A percentile compares a stretch with the other conserved stretches of the same genome.
Conservation (phyloP, 2,113 vertebrate genomes). For the Apteryx mantelli region DNA sequence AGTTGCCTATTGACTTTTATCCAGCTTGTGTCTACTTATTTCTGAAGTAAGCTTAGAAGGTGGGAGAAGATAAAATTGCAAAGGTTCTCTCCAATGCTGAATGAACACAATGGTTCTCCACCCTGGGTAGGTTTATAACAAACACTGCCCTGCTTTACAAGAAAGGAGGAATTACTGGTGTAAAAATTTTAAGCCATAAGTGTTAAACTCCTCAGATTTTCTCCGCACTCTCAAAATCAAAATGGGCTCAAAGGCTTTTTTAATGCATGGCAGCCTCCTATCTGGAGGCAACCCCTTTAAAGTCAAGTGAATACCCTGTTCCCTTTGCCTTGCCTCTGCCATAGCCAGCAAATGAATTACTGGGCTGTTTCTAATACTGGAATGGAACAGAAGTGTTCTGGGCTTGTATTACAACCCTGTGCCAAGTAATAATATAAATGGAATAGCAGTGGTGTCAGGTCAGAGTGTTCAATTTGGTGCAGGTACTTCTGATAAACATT, state of each 20-base stretch:
- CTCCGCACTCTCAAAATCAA: too few species aligned
- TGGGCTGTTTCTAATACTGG: rapidly evolving
- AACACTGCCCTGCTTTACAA: too few species aligned
- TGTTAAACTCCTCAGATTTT: not conserved
- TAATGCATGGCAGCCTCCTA: too few species aligned
- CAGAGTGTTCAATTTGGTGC: not conserved
- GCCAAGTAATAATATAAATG: rapidly evolving
- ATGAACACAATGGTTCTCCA: not conserved
- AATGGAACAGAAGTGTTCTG: rapidly evolving
- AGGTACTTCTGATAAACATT: not conserved
- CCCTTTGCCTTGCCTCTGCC: not conserved
- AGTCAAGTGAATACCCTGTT: not conserved
- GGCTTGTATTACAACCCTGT: not conserved
- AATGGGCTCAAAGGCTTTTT: not conserved
- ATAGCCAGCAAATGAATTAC: rapidly evolving
- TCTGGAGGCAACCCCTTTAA: too few species aligned
- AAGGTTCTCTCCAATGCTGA: not conserved
- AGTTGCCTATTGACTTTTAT: not conserved
- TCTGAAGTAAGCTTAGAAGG: not conserved
- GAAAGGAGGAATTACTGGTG: too few species aligned
- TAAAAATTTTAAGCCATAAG: not conserved
- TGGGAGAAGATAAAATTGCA: not conserved
- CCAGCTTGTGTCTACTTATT: not conserved
- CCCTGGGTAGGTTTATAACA: not conserved
- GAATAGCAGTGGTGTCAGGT: rapidly evolving